A percentile compares a stretch with the other conserved stretches of the same genome.
phyloP scores from a whole-genome alignment of 2,888 invertebrate genomes.

The Eustalomyia histrio region DNA sequence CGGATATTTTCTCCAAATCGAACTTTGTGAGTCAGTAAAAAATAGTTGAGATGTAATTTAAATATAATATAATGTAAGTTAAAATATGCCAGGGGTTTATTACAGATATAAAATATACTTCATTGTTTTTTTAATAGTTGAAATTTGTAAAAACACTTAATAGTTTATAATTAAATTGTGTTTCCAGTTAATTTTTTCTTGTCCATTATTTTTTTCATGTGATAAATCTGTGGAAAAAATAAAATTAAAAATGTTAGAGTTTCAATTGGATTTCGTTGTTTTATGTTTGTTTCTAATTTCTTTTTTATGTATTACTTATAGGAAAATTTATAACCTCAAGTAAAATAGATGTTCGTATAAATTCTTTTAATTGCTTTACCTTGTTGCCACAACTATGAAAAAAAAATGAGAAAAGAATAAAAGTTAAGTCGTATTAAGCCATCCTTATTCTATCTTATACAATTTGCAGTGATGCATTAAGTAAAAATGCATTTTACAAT shows the following conservation, averaged over 20 bases:
- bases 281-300: neutral
- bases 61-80: no score
- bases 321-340: slow-evolving; percentile 23
- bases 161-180: neutral
- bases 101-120: no score
- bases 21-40: no score
- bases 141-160: no score
- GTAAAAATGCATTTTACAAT: slow-evolving; percentile 15
- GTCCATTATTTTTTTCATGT: neutral
- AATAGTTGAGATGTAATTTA: no score
- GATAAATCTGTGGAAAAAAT: neutral
- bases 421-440: slow-evolving; percentile 31
- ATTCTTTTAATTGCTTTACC: slow-evolving; percentile 52
- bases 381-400: slow-evolving; percentile 6
- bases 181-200: neutral
- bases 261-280: neutral
- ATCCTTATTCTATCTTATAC: slow-evolving; percentile 21
- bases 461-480: slow-evolving; percentile 37
- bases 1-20: no score
- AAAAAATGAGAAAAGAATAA: neutral
- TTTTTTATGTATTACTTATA: neutral
- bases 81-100: no score
- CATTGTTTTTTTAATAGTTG: no score
- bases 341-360: slow-evolving; percentile 35
- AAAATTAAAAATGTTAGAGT: neutral